Percentiles rank a stretch among this genome's conserved stretches.
These are phyloP conservation scores for Percopsis transmontana DNA, from an alignment of 2,113 vertebrate species.

Conservation along the genomic window DNA sequence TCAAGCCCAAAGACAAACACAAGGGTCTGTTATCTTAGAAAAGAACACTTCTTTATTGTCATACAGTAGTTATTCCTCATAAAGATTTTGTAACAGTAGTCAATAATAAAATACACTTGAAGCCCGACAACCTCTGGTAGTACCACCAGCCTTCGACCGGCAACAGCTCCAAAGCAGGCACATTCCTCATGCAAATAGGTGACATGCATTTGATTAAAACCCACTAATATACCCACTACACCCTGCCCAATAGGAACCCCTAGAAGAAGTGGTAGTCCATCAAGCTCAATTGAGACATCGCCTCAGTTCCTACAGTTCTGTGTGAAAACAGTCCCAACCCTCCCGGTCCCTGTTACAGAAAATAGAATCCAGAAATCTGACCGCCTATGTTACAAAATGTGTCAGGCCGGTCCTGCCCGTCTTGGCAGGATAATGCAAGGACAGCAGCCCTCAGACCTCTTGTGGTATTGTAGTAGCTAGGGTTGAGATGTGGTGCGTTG, in stretches of 20 bases:
- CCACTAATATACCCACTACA: slow-evolving; percentile 9
- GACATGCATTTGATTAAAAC: slow-evolving; percentile 77
- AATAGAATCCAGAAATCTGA: slow-evolving; percentile 64
- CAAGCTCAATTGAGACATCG: slow-evolving; percentile 4
- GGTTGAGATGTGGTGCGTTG: slow-evolving; percentile 10
- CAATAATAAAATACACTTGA: slow-evolving; percentile 80
- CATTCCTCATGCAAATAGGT: slow-evolving; percentile 82
- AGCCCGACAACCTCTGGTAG: slow-evolving; percentile 44
- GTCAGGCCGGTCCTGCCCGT: slow-evolving; percentile 4
- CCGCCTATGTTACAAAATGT: slow-evolving; percentile 50
- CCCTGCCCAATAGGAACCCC: background rate
- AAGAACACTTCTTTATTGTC: slow-evolving; percentile 78
- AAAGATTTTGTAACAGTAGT: slow-evolving; percentile 71
- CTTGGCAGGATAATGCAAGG: slow-evolving; percentile 4
- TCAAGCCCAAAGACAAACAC: slow-evolving; percentile 9
- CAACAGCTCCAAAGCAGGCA: slow-evolving; percentile 70
- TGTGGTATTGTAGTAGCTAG: too few species aligned
- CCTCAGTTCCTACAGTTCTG: slow-evolving; percentile 17
- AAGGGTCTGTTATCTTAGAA: slow-evolving; percentile 63
- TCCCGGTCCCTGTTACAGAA: slow-evolving; percentile 50
- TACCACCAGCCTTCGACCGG: slow-evolving; percentile 20
- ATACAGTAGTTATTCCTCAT: slow-evolving; percentile 62
- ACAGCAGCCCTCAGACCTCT: slow-evolving; percentile 42
- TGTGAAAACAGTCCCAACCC: slow-evolving; percentile 17
- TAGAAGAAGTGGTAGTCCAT: slow-evolving; percentile 15